Evolutionary conservation across 2,888 invertebrate genomes (phyloP).

Genomic region (Melipona beecheii): DNA sequence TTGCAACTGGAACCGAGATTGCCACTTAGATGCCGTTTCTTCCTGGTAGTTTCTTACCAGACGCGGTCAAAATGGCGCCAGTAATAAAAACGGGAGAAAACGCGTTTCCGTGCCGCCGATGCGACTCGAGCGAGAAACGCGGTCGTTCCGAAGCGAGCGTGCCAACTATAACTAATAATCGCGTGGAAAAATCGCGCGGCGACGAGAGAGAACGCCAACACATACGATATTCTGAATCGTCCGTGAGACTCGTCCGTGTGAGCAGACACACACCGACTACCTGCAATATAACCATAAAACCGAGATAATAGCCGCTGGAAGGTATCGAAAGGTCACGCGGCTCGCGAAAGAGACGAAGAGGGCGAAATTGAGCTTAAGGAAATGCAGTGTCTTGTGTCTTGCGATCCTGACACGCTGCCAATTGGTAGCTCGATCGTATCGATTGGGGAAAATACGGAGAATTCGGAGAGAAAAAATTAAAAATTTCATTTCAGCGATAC

Average conservation of each 20-base stretch:
- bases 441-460: too few species aligned
- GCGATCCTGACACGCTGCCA: not conserved
- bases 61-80: constrained; percentile 46
- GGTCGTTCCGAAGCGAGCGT: constrained; percentile 33
- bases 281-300: constrained; percentile 84
- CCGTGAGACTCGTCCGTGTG: constrained; percentile 73
- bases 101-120: constrained; percentile 52
- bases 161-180: constrained; percentile 28
- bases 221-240: constrained; percentile 75
- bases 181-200: constrained; percentile 39
- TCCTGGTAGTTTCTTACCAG: not conserved
- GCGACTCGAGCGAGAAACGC: constrained; percentile 17
- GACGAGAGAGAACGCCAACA: constrained; percentile 11
- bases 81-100: constrained; percentile 60
- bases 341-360: constrained; percentile 62
- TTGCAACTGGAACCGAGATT: too few species aligned
- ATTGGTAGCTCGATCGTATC: not conserved
- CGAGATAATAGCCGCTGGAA: constrained; percentile 82
- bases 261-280: constrained; percentile 76
- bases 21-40: not conserved
- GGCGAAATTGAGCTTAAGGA: constrained; percentile 29
- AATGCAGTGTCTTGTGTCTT: not conserved
- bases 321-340: constrained; percentile 75
- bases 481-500: too few species aligned
- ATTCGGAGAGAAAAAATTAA: too few species aligned